Conservation (phyloP, 23 tunicate species). For the Phallusia fumigata region DNA sequence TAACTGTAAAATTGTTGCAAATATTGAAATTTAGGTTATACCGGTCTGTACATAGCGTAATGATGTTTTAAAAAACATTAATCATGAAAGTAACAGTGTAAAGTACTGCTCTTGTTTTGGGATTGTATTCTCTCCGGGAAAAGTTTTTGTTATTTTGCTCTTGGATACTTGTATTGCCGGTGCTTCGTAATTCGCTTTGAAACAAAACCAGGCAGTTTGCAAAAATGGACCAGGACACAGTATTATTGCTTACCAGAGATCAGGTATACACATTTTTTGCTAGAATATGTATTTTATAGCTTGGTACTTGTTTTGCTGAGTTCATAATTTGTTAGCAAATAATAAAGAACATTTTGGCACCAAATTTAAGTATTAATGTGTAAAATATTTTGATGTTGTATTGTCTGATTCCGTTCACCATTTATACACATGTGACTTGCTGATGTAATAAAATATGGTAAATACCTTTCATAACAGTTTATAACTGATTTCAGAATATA, state of each 20-base stretch:
- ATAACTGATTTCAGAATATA: no score
- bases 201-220: not conserved
- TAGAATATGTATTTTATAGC: no score
- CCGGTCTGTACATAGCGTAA: not conserved
- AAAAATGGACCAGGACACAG: constrained; percentile 15
- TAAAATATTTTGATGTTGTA: no score
- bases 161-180: not conserved
- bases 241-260: not conserved
- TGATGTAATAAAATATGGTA: no score
- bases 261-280: not conserved
- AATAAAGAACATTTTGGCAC: no score
- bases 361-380: no score
- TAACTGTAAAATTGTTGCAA: no score
- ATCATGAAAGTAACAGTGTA: not conserved
- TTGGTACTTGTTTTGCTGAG: no score
- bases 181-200: not conserved
- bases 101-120: not conserved
- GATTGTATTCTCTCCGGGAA: not conserved
- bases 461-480: no score
- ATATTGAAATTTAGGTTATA: not conserved
- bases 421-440: no score
- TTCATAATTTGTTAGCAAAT: no score
- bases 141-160: not conserved
- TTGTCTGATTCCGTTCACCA: no score
- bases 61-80: not conserved